These are phyloP conservation scores for Etheostoma cragini DNA, from an alignment of 2,113 vertebrate genomes.

Conservation along the genomic window DNA sequence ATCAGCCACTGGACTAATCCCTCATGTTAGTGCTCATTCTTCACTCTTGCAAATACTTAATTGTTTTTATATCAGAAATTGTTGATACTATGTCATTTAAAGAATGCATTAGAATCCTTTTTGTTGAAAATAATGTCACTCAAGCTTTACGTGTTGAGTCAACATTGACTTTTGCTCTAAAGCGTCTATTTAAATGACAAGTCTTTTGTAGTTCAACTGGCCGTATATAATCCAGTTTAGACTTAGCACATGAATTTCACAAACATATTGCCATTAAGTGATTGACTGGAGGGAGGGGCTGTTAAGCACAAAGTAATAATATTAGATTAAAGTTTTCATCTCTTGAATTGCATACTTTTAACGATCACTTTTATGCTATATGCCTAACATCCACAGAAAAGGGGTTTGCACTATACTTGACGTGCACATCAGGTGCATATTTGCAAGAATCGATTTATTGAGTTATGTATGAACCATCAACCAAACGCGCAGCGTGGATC, in stretches of 20 bases:
- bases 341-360: conserved; percentile 19
- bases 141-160: not conserved
- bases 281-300: conserved; percentile 61
- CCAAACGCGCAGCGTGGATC: not conserved
- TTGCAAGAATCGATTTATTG: not conserved
- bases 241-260: conserved; percentile 53
- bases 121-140: conserved; percentile 3
- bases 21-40: not conserved
- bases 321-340: conserved; percentile 56
- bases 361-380: conserved; percentile 34
- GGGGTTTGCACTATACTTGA: not conserved
- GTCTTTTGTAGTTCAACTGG: conserved; percentile 33
- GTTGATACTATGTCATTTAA: not conserved
- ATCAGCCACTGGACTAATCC: not conserved
- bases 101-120: not conserved
- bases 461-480: not conserved
- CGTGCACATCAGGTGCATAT: not conserved
- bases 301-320: conserved; percentile 43
- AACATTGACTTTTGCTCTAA: conserved; percentile 22
- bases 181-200: conserved; percentile 52
- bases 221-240: conserved; percentile 50
- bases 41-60: not conserved
- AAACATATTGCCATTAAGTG: conserved; percentile 69
- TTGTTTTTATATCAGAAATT: not conserved
- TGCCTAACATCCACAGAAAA: conserved; percentile 6